Conservation (phyloP, 1,140 invertebrate species). For the Camponotus floridanus region DNA sequence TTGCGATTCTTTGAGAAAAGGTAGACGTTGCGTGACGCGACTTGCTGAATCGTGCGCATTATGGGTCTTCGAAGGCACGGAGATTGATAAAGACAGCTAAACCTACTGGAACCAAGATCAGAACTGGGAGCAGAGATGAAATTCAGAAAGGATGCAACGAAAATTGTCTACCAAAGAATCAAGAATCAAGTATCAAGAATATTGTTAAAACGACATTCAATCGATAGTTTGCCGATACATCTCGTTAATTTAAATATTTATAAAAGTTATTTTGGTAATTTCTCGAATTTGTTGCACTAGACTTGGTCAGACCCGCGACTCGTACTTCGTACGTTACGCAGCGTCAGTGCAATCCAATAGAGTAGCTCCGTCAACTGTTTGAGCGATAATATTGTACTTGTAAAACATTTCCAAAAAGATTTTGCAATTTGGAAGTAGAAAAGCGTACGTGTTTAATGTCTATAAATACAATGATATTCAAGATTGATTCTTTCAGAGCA, state of each 20-base stretch:
- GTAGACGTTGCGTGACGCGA: conserved; percentile 11
- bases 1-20: not conserved
- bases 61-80: conserved; percentile 54
- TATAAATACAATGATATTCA: conserved; percentile 12
- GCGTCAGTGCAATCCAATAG: not conserved
- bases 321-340: conserved; percentile 37
- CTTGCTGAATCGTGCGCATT: conserved; percentile 26
- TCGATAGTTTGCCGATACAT: not conserved
- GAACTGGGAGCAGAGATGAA: not conserved
- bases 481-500: conserved; percentile 2
- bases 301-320: conserved; percentile 48
- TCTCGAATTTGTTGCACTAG: conserved; percentile 12
- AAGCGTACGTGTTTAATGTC: conserved; percentile 15
- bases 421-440: conserved; percentile 33
- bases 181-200: not conserved
- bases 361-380: conserved; percentile 27
- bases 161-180: not conserved
- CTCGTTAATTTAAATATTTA: conserved; percentile 16
- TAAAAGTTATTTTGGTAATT: conserved; percentile 17
- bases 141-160: not conserved
- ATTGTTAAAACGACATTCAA: not conserved
- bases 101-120: conserved; percentile 19
- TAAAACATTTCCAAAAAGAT: conserved; percentile 9
- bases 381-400: conserved; percentile 6
- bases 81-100: conserved; percentile 49